These are phyloP conservation scores for Saccopteryx bilineata DNA, from an alignment of 2,113 vertebrate genomes.

Conservation along the genomic window DNA sequence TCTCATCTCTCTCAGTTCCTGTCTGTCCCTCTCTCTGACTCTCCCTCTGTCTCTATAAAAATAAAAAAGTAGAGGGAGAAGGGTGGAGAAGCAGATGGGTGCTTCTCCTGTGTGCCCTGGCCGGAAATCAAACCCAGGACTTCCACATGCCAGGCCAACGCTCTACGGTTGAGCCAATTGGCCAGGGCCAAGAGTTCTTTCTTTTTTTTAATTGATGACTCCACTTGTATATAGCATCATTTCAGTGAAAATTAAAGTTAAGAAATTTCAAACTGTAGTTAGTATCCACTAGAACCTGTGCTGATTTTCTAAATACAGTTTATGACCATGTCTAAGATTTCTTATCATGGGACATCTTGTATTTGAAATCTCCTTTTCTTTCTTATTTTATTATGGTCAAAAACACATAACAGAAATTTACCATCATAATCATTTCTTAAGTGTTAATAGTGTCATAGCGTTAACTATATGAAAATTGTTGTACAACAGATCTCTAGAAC, in stretches of 20 bases:
- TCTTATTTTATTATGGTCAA: not conserved
- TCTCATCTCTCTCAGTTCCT: too few species aligned
- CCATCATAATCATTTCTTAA: not conserved
- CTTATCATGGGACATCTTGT: not conserved
- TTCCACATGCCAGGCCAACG: too few species aligned
- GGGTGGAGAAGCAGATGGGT: too few species aligned
- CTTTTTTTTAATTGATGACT: not conserved
- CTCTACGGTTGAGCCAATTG: too few species aligned
- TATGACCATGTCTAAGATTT: not conserved
- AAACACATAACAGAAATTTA: not conserved
- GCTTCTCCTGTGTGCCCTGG: too few species aligned
- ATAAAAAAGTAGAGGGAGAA: too few species aligned
- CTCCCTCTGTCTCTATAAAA: too few species aligned
- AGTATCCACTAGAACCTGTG: not conserved
- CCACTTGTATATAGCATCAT: too few species aligned
- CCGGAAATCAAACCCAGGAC: too few species aligned
- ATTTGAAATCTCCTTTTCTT: not conserved
- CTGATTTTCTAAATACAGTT: not conserved
- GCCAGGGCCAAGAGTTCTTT: too few species aligned
- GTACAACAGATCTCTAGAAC: not conserved
- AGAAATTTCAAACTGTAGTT: not conserved
- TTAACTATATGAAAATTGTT: not conserved
- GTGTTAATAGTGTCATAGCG: rapidly evolving
- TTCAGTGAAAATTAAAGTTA: not conserved
- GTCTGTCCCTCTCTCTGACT: too few species aligned